Percentiles rank a stretch among this genome's conserved stretches.
These are phyloP conservation scores for Osmerus eperlanus DNA, from an alignment of 2,113 vertebrate genomes.

Conservation along the genomic window DNA sequence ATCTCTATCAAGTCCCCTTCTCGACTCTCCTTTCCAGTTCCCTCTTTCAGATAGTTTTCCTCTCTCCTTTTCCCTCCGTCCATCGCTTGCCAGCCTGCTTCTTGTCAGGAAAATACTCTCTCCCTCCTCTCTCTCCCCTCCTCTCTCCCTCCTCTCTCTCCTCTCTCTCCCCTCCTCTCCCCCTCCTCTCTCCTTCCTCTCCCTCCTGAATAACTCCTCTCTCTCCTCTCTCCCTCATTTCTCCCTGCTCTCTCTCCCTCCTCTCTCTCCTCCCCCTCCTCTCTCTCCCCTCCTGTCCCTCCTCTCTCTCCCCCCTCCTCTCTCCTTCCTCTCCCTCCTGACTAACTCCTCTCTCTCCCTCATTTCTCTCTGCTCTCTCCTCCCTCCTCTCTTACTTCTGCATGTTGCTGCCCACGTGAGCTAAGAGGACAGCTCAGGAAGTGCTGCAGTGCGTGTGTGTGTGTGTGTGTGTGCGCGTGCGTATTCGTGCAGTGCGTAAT, in stretches of 20 bases:
- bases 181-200: not conserved
- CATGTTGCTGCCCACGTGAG: not conserved
- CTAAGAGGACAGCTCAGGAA: not conserved
- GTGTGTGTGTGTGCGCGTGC: slow-evolving; percentile 6
- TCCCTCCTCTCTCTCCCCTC: not conserved
- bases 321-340: slow-evolving; percentile 8
- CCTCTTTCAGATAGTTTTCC: not conserved
- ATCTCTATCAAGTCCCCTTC: too few relatives aligned
- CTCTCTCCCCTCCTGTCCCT: not conserved
- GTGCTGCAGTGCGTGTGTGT: slow-evolving; percentile 13
- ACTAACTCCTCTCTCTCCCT: slow-evolving; percentile 22
- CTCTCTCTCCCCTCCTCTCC: not conserved
- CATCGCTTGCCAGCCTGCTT: not conserved
- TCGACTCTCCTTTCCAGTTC: not conserved
- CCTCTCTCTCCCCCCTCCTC: not conserved
- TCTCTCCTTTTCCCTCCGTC: not conserved
- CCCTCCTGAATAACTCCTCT: too few relatives aligned
- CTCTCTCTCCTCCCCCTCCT: not conserved
- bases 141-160: not conserved
- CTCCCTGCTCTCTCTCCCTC: not conserved
- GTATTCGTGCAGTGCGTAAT: not conserved
- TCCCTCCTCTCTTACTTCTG: not conserved
- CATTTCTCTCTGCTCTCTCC: not conserved
- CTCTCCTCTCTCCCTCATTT: too few relatives aligned
- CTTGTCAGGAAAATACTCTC: not conserved